Evolutionary conservation across 2,113 vertebrate genomes (phyloP).

Genomic region (Neofelis nebulosa): DNA sequence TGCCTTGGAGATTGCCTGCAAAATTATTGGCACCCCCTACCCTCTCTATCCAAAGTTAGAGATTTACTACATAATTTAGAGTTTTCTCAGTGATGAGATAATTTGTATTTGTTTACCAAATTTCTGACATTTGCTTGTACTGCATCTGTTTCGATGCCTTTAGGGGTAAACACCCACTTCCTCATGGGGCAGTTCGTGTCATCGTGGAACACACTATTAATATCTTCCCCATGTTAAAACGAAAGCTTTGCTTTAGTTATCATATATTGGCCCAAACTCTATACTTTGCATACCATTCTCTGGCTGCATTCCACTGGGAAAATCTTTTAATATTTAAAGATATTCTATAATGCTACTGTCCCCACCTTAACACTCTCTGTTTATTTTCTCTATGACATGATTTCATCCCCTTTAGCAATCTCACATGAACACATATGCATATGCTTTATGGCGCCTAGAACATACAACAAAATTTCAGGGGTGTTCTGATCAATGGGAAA

Average conservation of each 20-base stretch:
- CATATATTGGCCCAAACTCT: not conserved
- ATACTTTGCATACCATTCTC: not conserved
- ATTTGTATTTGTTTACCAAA: not conserved
- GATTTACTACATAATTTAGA: not conserved
- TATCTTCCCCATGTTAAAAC: not conserved
- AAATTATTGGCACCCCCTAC: not conserved
- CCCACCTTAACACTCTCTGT: not conserved
- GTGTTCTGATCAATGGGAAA: not conserved
- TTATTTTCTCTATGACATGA: not conserved
- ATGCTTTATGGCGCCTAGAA: not conserved
- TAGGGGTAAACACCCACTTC: not conserved
- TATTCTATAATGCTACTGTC: not conserved
- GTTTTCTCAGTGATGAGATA: not conserved
- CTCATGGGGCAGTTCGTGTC: not conserved
- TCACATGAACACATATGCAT: not conserved
- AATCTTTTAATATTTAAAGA: constrained; percentile 15
- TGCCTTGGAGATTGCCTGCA: not conserved
- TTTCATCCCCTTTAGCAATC: not conserved
- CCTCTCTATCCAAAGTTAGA: not conserved
- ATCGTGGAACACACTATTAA: not conserved
- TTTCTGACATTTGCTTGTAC: constrained; percentile 1
- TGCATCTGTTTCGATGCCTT: not conserved
- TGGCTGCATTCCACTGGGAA: not conserved
- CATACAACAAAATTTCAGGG: not conserved
- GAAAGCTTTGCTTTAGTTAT: not conserved